Percentiles rank a stretch among this genome's conserved stretches.
Conservation (phyloP, 2,113 vertebrate species). For the Desmodus rotundus region DNA sequence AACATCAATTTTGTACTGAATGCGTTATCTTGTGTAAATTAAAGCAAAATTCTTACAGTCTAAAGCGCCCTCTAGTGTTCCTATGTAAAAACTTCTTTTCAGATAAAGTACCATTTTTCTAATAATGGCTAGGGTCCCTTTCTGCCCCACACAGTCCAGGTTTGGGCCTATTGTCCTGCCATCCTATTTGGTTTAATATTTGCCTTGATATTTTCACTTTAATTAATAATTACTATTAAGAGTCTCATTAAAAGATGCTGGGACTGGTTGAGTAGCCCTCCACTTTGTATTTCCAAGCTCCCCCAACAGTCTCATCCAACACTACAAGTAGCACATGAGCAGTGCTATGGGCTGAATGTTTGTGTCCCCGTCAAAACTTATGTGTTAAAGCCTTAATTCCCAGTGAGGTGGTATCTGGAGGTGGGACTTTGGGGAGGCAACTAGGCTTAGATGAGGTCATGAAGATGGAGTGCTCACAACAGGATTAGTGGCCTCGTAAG, state of each 20-base stretch:
- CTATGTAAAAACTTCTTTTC: background rate
- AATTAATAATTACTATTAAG: background rate
- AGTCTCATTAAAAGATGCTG: background rate
- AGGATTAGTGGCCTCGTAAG: background rate
- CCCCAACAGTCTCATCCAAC: background rate
- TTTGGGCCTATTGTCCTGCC: background rate
- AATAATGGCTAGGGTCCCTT: background rate
- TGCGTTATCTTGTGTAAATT: background rate
- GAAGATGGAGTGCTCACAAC: background rate
- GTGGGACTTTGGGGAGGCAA: background rate
- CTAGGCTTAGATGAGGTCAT: background rate
- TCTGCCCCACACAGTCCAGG: background rate
- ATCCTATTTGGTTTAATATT: background rate
- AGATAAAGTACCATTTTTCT: background rate
- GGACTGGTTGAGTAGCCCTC: background rate
- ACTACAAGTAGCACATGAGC: fast-evolving
- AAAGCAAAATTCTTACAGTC: slow-evolving; percentile 49
- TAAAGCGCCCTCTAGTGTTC: slow-evolving; percentile 80
- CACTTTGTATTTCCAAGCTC: background rate
- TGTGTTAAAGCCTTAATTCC: background rate
- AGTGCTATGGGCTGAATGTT: background rate
- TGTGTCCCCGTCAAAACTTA: background rate
- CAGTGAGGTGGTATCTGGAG: background rate
- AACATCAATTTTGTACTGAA: background rate
- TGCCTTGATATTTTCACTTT: background rate